Base-by-base conservation (phyloP, 1,140 invertebrate genomes). In the Anadara kagoshimensis region DNA sequence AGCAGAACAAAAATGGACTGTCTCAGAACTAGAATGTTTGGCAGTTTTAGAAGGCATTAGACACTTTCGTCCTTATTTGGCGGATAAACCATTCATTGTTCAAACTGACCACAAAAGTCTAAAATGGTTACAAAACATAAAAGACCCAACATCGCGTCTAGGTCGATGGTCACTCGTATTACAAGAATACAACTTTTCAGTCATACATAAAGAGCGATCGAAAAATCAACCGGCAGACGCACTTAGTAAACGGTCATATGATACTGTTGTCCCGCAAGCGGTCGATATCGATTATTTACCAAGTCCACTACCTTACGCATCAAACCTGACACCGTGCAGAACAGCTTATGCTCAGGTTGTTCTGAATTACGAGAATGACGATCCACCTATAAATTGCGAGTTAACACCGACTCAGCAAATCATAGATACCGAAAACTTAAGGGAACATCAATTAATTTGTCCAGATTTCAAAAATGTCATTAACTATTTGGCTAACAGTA, bases 101-200 rank as follows among this genome's bases (percentile, higher is more conserved):
- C 51, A 44, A 5, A 77, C 68, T 44, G 70, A 74, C 36, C 75
- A 77, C 49, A 53, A 22, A 22, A 58, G 64, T 4, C 20, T 58
- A 7, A 20, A 58, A 26, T 24, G 14, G 4, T 14, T 58, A 26
- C 56, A 58, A 58, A 58, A 58, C 16, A 14, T 29, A 3, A 24
- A 29, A 41, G 18, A 76, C 12, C 62, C 36, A 20, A 22, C 51
- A 29, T 47, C 12, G 63, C 20, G 73, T 1, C 29, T 78, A 58
- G 26, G 43, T 43, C 24, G 73, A 20, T 75, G 76, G 76, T 59
- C 72, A 2, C 24, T 78, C 11, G 47, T 49, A n/a, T 45, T 78
- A 1, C 72, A 78, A 57, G 67, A 57, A 3, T 74, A 75, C 61
- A 62, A 78, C 64, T 75, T 71, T 68, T n/a, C 66, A 45, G 56